Conservation (phyloP, 2,113 vertebrate species). For the Dasyornis broadbenti region DNA sequence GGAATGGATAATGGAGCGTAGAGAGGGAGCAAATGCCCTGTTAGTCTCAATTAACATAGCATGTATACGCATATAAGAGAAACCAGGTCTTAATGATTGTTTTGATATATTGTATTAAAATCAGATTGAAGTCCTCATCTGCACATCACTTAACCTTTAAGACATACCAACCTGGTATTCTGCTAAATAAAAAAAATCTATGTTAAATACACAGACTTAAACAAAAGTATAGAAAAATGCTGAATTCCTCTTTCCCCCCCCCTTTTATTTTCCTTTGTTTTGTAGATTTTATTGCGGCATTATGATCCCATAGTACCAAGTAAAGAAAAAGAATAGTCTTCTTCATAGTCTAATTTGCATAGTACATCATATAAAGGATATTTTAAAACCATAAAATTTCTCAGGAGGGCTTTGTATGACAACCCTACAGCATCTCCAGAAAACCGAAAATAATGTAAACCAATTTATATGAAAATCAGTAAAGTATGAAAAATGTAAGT, state of each 20-base stretch:
- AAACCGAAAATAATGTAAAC: neutral
- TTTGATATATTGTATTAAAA: neutral
- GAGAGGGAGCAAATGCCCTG: neutral
- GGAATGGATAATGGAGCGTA: neutral
- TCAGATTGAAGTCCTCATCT: neutral
- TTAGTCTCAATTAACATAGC: neutral
- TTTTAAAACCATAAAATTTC: neutral
- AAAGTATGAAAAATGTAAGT: neutral
- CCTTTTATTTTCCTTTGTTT: neutral
- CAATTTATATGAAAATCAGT: neutral
- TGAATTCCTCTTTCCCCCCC: accelerated
- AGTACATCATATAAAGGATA: neutral
- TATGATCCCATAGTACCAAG: neutral
- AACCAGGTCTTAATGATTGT: neutral
- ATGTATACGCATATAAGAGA: neutral
- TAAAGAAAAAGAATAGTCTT: neutral
- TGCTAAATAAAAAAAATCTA: neutral
- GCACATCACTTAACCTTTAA: neutral
- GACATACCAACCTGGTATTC: neutral
- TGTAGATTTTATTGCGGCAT: neutral
- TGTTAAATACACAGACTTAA: neutral
- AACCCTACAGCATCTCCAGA: neutral
- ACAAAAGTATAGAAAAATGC: neutral
- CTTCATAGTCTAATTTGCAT: neutral
- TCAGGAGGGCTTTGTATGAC: neutral